phyloP scores from a whole-genome alignment of 2,888 invertebrate species.

The Chloromyia formosa region DNA sequence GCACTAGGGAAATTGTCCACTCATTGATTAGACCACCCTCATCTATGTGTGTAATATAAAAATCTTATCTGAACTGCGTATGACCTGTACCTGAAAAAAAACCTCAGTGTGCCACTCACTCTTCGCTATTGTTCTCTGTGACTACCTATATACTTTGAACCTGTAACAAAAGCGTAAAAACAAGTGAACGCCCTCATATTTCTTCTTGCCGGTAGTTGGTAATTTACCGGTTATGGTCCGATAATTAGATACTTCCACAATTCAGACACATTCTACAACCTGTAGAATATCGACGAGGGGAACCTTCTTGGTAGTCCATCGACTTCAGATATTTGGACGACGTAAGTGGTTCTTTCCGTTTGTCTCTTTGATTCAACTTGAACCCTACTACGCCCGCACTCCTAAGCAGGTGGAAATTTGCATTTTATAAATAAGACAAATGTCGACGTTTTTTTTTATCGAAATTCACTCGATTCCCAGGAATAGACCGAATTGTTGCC shows the following conservation, averaged over 20 bases:
- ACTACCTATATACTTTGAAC: background rate
- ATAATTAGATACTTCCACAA: conserved; percentile 13
- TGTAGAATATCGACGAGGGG: conserved; percentile 8
- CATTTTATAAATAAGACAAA: background rate
- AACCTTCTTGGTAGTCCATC: too few relatives aligned
- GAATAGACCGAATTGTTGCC: too few relatives aligned
- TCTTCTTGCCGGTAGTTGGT: conserved; percentile 3
- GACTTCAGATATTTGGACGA: too few relatives aligned
- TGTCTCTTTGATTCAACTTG: background rate
- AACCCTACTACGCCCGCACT: background rate
- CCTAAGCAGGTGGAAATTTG: conserved; percentile 29
- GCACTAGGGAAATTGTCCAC: too few relatives aligned
- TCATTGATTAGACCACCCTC: too few relatives aligned
- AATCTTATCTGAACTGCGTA: background rate
- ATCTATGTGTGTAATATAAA: background rate
- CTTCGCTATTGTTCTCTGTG: background rate
- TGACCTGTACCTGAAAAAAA: background rate
- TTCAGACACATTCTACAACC: conserved; percentile 18
- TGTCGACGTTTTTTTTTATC: too few relatives aligned
- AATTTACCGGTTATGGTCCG: conserved; percentile 39
- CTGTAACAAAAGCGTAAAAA: background rate
- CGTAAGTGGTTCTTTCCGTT: background rate
- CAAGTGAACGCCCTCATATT: conserved; percentile 25
- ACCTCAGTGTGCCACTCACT: background rate
- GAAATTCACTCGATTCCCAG: too few relatives aligned